A percentile compares a stretch with the other conserved stretches of the same genome.
Evolutionary conservation across 2,113 vertebrate genomes (phyloP).

Genomic region (Gadus macrocephalus): DNA sequence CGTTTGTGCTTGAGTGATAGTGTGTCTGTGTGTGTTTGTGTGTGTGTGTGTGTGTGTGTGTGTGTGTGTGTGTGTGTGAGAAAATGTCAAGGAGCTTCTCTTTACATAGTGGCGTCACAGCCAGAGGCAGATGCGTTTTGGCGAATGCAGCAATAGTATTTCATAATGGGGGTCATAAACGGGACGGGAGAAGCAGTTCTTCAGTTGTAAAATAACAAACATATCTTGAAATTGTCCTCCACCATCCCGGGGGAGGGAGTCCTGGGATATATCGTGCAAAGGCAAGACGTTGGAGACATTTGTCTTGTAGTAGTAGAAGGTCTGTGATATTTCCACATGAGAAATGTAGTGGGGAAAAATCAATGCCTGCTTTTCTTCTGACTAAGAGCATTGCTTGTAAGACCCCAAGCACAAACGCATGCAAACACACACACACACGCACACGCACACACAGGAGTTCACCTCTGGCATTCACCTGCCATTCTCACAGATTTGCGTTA

Average conservation of each 20-base stretch:
- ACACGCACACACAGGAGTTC: neutral
- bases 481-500: conserved; percentile 11
- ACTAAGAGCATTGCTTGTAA: neutral
- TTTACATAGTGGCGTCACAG: too few relatives aligned
- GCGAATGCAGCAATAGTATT: too few relatives aligned
- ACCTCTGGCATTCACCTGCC: neutral
- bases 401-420: neutral
- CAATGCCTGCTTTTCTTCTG: neutral
- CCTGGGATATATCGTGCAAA: neutral
- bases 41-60: neutral
- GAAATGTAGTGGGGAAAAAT: neutral
- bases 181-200: neutral
- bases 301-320: neutral
- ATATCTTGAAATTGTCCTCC: too few relatives aligned
- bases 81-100: neutral
- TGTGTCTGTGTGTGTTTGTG: neutral
- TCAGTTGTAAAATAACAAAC: too few relatives aligned
- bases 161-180: too few relatives aligned
- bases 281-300: neutral
- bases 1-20: neutral
- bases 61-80: neutral
- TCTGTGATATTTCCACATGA: neutral
- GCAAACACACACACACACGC: neutral
- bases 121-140: too few relatives aligned
- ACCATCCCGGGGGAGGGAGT: neutral